phyloP scores from a whole-genome alignment of 2,113 vertebrate species.

The Cacatua alba region DNA sequence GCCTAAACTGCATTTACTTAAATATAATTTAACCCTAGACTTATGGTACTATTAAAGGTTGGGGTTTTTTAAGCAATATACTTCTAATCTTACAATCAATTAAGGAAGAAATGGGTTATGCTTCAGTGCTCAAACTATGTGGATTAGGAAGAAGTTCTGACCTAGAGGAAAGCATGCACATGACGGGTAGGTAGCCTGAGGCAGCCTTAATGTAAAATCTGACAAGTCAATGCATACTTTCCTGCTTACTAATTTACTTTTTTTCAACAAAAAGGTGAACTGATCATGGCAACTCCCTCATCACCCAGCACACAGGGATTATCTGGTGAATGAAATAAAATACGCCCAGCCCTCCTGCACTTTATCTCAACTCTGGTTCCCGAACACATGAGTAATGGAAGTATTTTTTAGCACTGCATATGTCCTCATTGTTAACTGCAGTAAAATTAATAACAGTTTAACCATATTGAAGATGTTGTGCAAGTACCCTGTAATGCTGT shows the following conservation, averaged over 20 bases:
- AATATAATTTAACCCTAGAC: background rate
- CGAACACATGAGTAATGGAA: background rate
- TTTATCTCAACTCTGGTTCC: background rate
- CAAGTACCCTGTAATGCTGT: background rate
- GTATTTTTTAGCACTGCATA: background rate
- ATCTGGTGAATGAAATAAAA: background rate
- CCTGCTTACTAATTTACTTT: conserved; percentile 1
- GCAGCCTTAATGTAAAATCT: background rate
- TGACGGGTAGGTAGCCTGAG: background rate
- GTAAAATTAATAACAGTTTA: background rate
- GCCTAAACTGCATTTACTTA: background rate
- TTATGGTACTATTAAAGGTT: background rate
- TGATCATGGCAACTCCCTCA: background rate
- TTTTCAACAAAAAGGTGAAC: background rate
- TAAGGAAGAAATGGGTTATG: conserved; percentile 24
- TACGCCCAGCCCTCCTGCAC: background rate
- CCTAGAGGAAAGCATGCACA: background rate
- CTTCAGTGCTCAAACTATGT: background rate
- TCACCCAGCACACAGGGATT: background rate
- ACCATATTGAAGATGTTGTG: background rate
- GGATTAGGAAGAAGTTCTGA: conserved; percentile 20
- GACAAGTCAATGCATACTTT: conserved; percentile 31
- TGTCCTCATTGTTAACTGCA: background rate
- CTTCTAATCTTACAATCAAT: background rate
- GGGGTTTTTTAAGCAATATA: background rate